Percentiles rank a stretch among this genome's conserved stretches.
phyloP scores from a whole-genome alignment of 2,888 invertebrate genomes.

The Nomada goodeniana region DNA sequence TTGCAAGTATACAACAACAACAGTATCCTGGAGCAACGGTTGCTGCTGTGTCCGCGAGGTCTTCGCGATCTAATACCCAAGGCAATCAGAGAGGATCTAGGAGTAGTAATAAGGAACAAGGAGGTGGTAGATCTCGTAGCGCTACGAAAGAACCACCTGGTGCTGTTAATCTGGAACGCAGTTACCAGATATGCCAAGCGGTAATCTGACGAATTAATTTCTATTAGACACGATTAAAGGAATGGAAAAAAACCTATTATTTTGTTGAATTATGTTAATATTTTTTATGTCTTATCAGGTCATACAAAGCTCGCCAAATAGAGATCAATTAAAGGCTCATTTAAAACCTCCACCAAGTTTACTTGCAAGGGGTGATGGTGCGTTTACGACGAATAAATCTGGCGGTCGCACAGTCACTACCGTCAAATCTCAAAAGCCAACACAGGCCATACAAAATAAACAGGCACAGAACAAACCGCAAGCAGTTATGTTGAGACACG shows the following conservation, averaged over 20 bases:
- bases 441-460: slow-evolving; percentile 77
- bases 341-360: slow-evolving; percentile 94
- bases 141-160: slow-evolving; percentile 94
- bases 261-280: background rate
- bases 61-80: slow-evolving; percentile 76
- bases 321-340: slow-evolving; percentile 94
- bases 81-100: slow-evolving; percentile 77
- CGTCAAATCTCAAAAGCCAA: slow-evolving; percentile 79
- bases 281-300: slow-evolving; percentile 82
- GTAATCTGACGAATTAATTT: slow-evolving; percentile 83
- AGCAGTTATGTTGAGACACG: slow-evolving; percentile 81
- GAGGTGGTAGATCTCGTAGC: slow-evolving; percentile 82
- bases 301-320: slow-evolving; percentile 97
- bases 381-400: slow-evolving; percentile 79
- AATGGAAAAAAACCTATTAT: background rate
- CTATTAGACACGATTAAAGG: background rate
- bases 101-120: slow-evolving; percentile 79
- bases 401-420: slow-evolving; percentile 81
- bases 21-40: slow-evolving; percentile 70
- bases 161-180: slow-evolving; percentile 96
- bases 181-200: slow-evolving; percentile 97
- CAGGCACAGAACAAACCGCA: slow-evolving; percentile 80
- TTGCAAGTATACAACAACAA: slow-evolving; percentile 74
- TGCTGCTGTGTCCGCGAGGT: slow-evolving; percentile 75
- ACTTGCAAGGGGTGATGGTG: slow-evolving; percentile 85